Evolutionary conservation across 2,888 invertebrate species (phyloP), one percentile per base, ranked within the genome.

Genomic region (Caenorhabditis zanzibari): DNA sequence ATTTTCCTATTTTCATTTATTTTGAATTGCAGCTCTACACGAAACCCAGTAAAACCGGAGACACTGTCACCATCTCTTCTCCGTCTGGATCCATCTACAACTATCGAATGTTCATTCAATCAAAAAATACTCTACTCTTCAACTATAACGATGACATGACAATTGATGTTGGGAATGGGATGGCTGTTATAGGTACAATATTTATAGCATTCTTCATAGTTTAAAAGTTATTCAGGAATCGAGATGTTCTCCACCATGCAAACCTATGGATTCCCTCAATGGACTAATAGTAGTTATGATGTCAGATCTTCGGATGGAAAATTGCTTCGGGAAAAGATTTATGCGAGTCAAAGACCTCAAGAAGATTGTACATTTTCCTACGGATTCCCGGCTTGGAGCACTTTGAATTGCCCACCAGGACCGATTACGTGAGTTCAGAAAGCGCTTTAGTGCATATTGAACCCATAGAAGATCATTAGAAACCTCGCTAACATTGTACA

Each of bases 141-240:
- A 54, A 69, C 38, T 83, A 71, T 44, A 79, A 83, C 44, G 71
- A 71, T 49, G 82, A 83, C 28, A 75, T 74, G 73, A 19, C 26
- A 4, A 83, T 83, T 64, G 82, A 83, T 52, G 79, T 83, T 3
- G 82, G 82, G 1, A 83, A 83, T 24, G 72, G 69, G n/a, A 79
- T 83, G 63, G 63, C 71, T 14, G 54, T 61, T n/a, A 74, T 64
- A 9, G 75, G 75, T 75, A 35, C 5, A 22, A n/a, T n/a, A n/a
- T n/a, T n/a, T n/a, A n/a, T n/a, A n/a, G n/a, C n/a, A n/a, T n/a
- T n/a, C n/a, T 32, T 32, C 32, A 32, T 32, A 56, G 2, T 16
- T 28, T 6, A 54, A 24, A 12, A n/a, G n/a, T 16, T 28, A 28
- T 28, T 35, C 26, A 63, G 74, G 74, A 22, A 64, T 81, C 24